Evolutionary conservation across 2,888 invertebrate genomes (phyloP).

Genomic region (Agriopis leucophaearia): DNA sequence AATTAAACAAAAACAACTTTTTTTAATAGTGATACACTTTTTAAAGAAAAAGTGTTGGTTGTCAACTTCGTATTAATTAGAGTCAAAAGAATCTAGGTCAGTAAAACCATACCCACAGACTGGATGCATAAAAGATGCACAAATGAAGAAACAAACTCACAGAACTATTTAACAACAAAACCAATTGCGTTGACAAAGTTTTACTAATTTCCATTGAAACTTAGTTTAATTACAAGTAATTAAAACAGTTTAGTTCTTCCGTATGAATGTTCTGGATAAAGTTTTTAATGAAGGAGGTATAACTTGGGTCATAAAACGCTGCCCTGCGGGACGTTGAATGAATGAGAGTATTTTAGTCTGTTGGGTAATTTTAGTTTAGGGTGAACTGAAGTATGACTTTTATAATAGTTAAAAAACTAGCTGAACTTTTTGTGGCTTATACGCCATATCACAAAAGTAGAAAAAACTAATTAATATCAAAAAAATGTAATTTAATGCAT

Average conservation of each 20-base stretch:
- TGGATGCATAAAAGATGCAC: slow-evolving; percentile 4
- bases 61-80: too few species aligned
- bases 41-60: too few species aligned
- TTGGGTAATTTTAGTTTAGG: neutral
- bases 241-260: slow-evolving; percentile 32
- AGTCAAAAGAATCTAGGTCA: too few species aligned
- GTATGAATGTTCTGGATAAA: slow-evolving; percentile 5
- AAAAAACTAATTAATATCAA: too few species aligned
- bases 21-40: too few species aligned
- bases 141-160: neutral
- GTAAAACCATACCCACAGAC: too few species aligned
- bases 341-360: neutral
- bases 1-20: too few species aligned
- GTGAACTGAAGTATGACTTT: too few species aligned
- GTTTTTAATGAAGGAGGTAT: slow-evolving; percentile 19
- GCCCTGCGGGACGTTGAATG: neutral
- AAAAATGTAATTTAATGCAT: too few species aligned
- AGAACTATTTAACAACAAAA: neutral
- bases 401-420: too few species aligned
- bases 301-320: slow-evolving; percentile 13
- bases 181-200: slow-evolving; percentile 17
- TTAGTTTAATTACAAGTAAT: slow-evolving; percentile 32
- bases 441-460: neutral
- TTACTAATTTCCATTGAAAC: slow-evolving; percentile 24
- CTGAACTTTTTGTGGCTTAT: too few species aligned